Evolutionary conservation across 2,797 vertebrate genomes (phyloP).

Genomic region (Paguma larvata): DNA sequence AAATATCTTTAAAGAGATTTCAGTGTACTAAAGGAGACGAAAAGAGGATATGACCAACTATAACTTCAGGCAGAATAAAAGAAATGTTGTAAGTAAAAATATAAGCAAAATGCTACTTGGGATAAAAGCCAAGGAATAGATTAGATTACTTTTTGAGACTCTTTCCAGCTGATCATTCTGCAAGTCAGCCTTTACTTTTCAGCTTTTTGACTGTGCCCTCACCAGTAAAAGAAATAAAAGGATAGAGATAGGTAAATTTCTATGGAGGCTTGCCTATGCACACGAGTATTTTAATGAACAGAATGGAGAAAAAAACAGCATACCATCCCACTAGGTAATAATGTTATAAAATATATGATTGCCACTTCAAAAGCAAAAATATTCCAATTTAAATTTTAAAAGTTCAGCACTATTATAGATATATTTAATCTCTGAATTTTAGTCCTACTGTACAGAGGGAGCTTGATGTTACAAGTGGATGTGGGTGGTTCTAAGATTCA

Average conservation of each 20-base stretch:
- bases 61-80: neutral
- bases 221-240: slow-evolving; percentile 12
- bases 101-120: slow-evolving; percentile 21
- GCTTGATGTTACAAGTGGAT: neutral
- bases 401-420: neutral
- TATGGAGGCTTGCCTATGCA: neutral
- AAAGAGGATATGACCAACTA: neutral
- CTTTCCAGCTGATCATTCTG: slow-evolving; percentile 11
- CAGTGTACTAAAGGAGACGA: neutral
- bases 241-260: neutral
- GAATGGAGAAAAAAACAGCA: neutral
- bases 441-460: slow-evolving; percentile 40
- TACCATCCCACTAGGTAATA: slow-evolving; percentile 59
- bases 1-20: slow-evolving; percentile 45
- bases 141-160: neutral
- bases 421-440: slow-evolving; percentile 53
- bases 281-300: slow-evolving; percentile 49
- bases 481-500: slow-evolving; percentile 51
- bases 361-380: slow-evolving; percentile 36
- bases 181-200: slow-evolving; percentile 17
- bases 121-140: slow-evolving; percentile 25
- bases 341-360: slow-evolving; percentile 66
- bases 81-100: neutral
- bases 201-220: neutral
- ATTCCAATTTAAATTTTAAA: slow-evolving; percentile 60